Percentiles rank a stretch among this genome's conserved stretches.
phyloP scores from a whole-genome alignment of 1,140 invertebrate species.

The Acarapis woodi region DNA sequence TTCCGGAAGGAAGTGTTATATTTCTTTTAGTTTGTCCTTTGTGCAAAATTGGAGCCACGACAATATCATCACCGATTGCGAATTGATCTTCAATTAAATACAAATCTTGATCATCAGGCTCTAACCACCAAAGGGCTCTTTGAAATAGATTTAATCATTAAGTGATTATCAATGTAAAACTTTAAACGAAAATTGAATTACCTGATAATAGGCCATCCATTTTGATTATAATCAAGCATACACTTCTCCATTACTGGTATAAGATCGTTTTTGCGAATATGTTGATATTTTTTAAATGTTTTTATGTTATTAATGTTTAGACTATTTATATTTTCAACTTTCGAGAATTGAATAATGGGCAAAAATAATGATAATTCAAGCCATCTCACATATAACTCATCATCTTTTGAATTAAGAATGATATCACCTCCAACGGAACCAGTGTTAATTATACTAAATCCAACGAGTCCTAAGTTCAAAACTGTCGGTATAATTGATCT shows the following conservation, averaged over 20 bases:
- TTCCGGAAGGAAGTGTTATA: conserved; percentile 54
- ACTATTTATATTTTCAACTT: conserved; percentile 53
- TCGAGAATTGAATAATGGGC: conserved; percentile 64
- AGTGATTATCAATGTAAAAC: background rate
- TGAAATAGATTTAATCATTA: too few relatives aligned
- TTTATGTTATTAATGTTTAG: conserved; percentile 39
- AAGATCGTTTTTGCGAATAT: conserved; percentile 21
- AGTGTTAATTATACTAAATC: conserved; percentile 68
- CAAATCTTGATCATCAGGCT: conserved; percentile 43
- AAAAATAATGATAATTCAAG: conserved; percentile 70
- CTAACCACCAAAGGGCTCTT: conserved; percentile 74
- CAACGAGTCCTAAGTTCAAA: conserved; percentile 49
- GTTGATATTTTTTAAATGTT: conserved; percentile 35
- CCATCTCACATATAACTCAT: conserved; percentile 74
- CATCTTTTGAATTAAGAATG: conserved; percentile 19
- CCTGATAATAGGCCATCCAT: conserved; percentile 47
- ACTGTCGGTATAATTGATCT: conserved; percentile 51
- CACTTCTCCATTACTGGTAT: conserved; percentile 16
- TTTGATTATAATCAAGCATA: conserved; percentile 32
- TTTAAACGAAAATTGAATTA: too few relatives aligned
- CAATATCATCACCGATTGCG: conserved; percentile 55
- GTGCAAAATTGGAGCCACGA: conserved; percentile 62
- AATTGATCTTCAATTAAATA: conserved; percentile 57
- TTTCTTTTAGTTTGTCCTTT: conserved; percentile 29
- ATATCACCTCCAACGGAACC: conserved; percentile 64